These are phyloP conservation scores for Lobophora halterata DNA, from an alignment of 2,888 invertebrate species.

Conservation along the genomic window DNA sequence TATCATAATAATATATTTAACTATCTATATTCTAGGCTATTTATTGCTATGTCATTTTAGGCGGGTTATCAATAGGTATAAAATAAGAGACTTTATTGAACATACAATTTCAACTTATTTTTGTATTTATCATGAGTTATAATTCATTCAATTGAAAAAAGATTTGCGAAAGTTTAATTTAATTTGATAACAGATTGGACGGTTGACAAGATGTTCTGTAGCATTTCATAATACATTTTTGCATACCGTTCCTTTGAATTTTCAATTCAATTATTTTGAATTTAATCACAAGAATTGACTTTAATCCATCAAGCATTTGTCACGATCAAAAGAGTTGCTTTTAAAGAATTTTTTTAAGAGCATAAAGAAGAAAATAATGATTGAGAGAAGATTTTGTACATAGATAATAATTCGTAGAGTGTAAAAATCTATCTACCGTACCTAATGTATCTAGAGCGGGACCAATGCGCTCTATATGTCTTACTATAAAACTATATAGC, in stretches of 20 bases:
- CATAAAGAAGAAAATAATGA: constrained; percentile 23
- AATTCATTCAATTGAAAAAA: constrained; percentile 19
- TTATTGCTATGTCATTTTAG: constrained; percentile 80
- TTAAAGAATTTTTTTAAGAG: constrained; percentile 23
- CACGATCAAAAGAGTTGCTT: constrained; percentile 16
- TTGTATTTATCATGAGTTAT: constrained; percentile 30
- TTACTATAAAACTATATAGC: constrained; percentile 12
- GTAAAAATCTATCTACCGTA: constrained; percentile 54
- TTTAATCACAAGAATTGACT: constrained; percentile 47
- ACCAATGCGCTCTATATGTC: constrained; percentile 46
- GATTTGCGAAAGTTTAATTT: constrained; percentile 36
- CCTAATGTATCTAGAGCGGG: constrained; percentile 53
- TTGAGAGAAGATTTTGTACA: constrained; percentile 29
- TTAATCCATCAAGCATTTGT: constrained; percentile 31
- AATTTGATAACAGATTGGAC: constrained; percentile 51
- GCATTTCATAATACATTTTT: constrained; percentile 24
- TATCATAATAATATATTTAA: constrained; percentile 52
- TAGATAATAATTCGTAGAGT: constrained; percentile 44
- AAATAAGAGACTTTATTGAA: constrained; percentile 58
- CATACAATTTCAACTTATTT: constrained; percentile 38
- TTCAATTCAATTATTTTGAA: constrained; percentile 29
- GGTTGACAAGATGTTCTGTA: constrained; percentile 50
- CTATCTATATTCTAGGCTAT: constrained; percentile 76
- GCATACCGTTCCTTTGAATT: constrained; percentile 39
- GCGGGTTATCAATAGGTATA: constrained; percentile 76